These are phyloP conservation scores for Acromyrmex heyeri DNA, from an alignment of 1,140 invertebrate species.

Conservation along the genomic window DNA sequence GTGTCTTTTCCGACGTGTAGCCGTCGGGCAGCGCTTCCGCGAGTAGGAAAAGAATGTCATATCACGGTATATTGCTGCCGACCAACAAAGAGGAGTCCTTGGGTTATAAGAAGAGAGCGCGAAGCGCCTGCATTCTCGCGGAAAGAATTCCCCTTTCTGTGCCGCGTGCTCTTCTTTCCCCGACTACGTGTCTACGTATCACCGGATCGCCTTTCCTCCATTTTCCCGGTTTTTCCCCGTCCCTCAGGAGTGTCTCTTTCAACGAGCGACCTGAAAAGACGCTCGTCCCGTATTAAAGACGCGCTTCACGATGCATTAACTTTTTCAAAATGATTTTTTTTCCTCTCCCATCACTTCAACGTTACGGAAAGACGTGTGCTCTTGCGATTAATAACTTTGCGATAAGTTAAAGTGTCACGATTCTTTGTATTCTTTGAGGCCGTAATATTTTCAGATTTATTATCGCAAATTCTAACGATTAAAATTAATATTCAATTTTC, in stretches of 20 bases:
- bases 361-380: conserved; percentile 1
- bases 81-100: conserved; percentile 63
- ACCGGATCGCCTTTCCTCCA: conserved; percentile 56
- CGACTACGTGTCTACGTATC: conserved; percentile 57
- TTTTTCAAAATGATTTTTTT: conserved; percentile 36
- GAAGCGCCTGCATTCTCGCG: conserved; percentile 49
- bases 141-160: conserved; percentile 58
- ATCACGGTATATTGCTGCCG: conserved; percentile 64
- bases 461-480: background rate
- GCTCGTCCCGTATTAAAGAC: conserved; percentile 48
- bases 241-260: conserved; percentile 48
- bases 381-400: conserved; percentile 25
- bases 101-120: conserved; percentile 55
- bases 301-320: conserved; percentile 53
- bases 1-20: conserved; percentile 25
- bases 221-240: conserved; percentile 49
- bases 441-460: background rate
- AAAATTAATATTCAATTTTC: background rate
- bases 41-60: conserved; percentile 63
- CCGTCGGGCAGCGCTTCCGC: conserved; percentile 44
- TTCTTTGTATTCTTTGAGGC: background rate
- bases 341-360: background rate
- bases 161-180: conserved; percentile 18
- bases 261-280: conserved; percentile 55
- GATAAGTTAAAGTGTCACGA: background rate